A percentile compares a stretch with the other conserved stretches of the same genome.
Conservation (phyloP, 1,140 invertebrate genomes). For the Notospermus geniculatus region DNA sequence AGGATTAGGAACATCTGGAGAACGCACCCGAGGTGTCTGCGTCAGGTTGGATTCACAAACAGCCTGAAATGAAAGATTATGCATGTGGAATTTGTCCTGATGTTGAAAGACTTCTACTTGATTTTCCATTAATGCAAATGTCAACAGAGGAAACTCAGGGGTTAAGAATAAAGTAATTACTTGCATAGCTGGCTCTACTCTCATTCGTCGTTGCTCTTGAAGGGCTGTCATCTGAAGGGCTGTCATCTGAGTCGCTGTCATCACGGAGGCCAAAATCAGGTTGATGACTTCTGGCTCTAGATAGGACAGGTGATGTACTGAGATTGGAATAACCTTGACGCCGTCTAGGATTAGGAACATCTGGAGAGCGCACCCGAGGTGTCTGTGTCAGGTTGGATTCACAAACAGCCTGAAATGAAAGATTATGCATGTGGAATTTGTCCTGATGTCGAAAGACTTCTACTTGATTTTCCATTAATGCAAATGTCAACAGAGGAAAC, state of each 20-base stretch:
- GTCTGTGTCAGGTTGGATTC: conserved; percentile 26
- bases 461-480: conserved; percentile 11
- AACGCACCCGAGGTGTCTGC: conserved; percentile 26
- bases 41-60: conserved; percentile 31
- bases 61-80: conserved; percentile 24
- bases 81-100: neutral
- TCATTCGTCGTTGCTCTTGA: neutral
- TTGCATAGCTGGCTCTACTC: neutral
- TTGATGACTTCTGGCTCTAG: neutral
- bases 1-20: conserved; percentile 20
- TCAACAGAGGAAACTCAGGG: neutral
- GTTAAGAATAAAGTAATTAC: neutral
- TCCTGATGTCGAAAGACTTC: conserved; percentile 7
- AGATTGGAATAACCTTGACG: neutral
- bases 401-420: conserved; percentile 34
- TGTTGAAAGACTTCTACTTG: conserved; percentile 8
- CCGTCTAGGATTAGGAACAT: conserved; percentile 15
- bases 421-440: neutral
- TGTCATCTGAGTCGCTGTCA: neutral
- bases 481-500: neutral
- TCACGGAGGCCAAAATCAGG: neutral
- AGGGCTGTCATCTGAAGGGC: neutral
- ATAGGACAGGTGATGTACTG: neutral
- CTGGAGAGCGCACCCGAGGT: conserved; percentile 26
- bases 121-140: conserved; percentile 7